Evolutionary conservation across 2,113 vertebrate species (phyloP).

Genomic region (Nanorana parkeri): DNA sequence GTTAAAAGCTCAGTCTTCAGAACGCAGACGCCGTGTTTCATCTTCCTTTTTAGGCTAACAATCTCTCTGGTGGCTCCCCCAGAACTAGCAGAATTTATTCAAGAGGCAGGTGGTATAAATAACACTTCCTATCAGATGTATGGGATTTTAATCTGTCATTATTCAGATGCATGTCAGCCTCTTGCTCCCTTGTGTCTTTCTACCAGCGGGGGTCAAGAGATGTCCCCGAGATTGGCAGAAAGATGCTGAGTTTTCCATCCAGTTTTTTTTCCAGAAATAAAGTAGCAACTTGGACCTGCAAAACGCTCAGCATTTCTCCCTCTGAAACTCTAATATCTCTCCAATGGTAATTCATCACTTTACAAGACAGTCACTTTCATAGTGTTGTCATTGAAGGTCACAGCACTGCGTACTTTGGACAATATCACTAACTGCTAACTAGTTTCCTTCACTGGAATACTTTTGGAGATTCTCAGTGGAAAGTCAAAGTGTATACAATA

Average conservation of each 20-base stretch:
- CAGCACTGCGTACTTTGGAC: background rate
- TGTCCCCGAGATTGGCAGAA: slow-evolving; percentile 44
- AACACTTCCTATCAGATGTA: slow-evolving; percentile 33
- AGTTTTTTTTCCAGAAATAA: slow-evolving; percentile 25
- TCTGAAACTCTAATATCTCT: slow-evolving; percentile 3
- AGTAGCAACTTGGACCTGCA: slow-evolving; percentile 17
- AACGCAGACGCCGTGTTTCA: slow-evolving; percentile 42
- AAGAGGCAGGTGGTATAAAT: slow-evolving; percentile 50
- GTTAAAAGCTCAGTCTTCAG: slow-evolving; percentile 57
- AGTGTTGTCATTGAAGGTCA: slow-evolving; percentile 7
- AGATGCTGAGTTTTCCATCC: slow-evolving; percentile 35
- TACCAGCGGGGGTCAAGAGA: slow-evolving; percentile 32
- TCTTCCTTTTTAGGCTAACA: slow-evolving; percentile 56
- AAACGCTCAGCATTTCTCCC: slow-evolving; percentile 17
- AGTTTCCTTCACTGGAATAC: background rate
- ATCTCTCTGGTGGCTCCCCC: slow-evolving; percentile 54
- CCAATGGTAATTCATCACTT: slow-evolving; percentile 36
- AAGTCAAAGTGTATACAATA: too few relatives aligned
- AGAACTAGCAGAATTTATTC: slow-evolving; percentile 50
- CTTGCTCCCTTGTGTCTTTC: slow-evolving; percentile 19
- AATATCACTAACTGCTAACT: background rate
- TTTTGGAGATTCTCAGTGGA: too few relatives aligned
- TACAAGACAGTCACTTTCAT: slow-evolving; percentile 26
- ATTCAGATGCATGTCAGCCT: slow-evolving; percentile 33
- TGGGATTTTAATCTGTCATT: slow-evolving; percentile 49